Evolutionary conservation across 2,888 invertebrate genomes (phyloP).

Genomic region (Fragum fragum): DNA sequence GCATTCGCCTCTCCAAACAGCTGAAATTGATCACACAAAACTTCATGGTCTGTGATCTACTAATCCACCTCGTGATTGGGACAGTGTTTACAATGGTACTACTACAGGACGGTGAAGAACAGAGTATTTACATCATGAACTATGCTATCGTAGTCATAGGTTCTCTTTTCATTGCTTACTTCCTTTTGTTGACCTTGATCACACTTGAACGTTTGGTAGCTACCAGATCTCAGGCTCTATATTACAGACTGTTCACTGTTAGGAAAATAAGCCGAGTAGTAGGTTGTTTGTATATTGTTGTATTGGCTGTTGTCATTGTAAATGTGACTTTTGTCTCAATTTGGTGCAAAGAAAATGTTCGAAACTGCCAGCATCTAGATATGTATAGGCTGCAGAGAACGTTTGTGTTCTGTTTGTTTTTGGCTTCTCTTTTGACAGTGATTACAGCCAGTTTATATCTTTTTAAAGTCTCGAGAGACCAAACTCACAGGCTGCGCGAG

Average conservation of each 20-base stretch:
- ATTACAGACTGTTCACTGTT: not conserved
- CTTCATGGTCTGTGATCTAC: not conserved
- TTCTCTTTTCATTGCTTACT: not conserved
- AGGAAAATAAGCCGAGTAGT: not conserved
- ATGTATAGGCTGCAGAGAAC: not conserved
- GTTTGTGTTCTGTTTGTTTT: not conserved
- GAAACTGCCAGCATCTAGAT: not conserved
- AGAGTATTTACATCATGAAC: not conserved
- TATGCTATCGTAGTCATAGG: not conserved
- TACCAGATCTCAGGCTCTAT: not conserved
- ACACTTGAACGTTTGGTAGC: constrained; percentile 4
- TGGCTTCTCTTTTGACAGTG: not conserved
- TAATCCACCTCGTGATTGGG: not conserved
- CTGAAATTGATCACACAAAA: constrained; percentile 3
- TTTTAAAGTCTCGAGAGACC: constrained; percentile 7
- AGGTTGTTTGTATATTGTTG: not conserved
- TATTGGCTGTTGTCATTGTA: not conserved
- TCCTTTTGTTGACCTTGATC: not conserved
- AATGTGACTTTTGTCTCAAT: not conserved
- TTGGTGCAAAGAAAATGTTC: not conserved
- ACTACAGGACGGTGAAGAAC: not conserved
- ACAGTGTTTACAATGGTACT: too few relatives aligned
- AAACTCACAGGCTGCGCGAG: not conserved
- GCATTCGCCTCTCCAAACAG: constrained; percentile 14
- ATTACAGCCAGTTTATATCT: not conserved